Conservation (phyloP, 2,888 invertebrate species). For the Lasioglossum morio region DNA sequence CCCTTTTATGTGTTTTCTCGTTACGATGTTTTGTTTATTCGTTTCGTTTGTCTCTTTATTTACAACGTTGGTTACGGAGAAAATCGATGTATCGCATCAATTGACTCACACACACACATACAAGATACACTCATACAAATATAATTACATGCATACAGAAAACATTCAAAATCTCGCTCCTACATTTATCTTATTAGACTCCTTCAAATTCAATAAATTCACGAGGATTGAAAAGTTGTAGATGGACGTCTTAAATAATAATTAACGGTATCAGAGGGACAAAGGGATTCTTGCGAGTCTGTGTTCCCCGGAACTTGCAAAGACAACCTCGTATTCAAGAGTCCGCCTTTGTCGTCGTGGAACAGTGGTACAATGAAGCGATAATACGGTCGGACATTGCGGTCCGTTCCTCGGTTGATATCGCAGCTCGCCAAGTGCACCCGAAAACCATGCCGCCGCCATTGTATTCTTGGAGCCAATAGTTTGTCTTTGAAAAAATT, state of each 20-base stretch:
- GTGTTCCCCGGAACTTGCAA: not conserved
- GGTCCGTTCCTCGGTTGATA: constrained; percentile 45
- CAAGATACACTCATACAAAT: too few species aligned
- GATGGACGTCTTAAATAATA: not conserved
- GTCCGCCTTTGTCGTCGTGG: constrained; percentile 40
- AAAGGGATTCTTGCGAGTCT: not conserved
- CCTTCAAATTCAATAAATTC: not conserved
- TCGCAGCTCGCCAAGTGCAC: constrained; percentile 40
- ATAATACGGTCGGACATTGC: constrained; percentile 51
- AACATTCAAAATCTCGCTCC: too few species aligned
- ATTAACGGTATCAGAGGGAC: not conserved
- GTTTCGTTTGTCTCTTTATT: too few species aligned
- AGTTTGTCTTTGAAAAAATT: constrained; percentile 48
- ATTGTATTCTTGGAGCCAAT: constrained; percentile 65
- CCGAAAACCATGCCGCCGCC: constrained; percentile 45
- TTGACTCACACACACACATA: too few species aligned
- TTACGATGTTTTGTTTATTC: too few species aligned
- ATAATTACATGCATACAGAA: too few species aligned
- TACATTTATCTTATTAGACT: too few species aligned
- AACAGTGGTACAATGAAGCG: constrained; percentile 57
- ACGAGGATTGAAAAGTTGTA: not conserved
- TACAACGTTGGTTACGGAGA: too few species aligned
- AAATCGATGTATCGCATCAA: too few species aligned
- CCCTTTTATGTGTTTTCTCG: too few species aligned
- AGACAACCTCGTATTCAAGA: constrained; percentile 32